Conservation (phyloP, 2,113 vertebrate genomes). For the Litocranius walleri region DNA sequence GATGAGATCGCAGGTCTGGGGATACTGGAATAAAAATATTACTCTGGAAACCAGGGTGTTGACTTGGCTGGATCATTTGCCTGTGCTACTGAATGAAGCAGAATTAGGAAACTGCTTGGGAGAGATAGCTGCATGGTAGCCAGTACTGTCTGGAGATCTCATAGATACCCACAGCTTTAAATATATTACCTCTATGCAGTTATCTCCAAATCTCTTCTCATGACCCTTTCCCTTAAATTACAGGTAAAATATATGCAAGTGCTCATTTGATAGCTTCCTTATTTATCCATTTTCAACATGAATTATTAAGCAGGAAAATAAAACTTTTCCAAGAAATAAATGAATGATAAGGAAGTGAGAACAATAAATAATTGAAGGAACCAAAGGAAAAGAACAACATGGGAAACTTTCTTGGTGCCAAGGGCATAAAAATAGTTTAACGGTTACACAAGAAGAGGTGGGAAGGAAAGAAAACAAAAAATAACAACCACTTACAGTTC, state of each 20-base stretch:
- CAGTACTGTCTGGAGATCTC: background rate
- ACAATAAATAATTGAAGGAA: slow-evolving; percentile 66
- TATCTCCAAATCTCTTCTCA: background rate
- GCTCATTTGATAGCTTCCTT: background rate
- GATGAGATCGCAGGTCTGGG: background rate
- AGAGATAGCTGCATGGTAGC: background rate
- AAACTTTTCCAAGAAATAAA: slow-evolving; percentile 24
- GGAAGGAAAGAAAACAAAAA: background rate
- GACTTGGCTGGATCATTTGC: background rate
- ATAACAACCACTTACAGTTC: background rate
- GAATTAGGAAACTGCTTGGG: background rate
- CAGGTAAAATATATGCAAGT: background rate
- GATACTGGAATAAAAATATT: background rate
- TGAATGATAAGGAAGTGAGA: slow-evolving; percentile 33
- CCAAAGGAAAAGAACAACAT: background rate
- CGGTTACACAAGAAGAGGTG: background rate
- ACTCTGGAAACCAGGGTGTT: background rate
- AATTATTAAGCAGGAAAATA: background rate
- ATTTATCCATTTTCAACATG: background rate
- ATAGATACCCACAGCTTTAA: background rate
- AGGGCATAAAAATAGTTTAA: background rate
- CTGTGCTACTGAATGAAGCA: background rate
- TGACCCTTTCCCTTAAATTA: background rate
- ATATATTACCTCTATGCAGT: background rate
- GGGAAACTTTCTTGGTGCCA: background rate